These are phyloP conservation scores for Plagodis pulveraria DNA, from an alignment of 2,888 invertebrate genomes.

Conservation along the genomic window DNA sequence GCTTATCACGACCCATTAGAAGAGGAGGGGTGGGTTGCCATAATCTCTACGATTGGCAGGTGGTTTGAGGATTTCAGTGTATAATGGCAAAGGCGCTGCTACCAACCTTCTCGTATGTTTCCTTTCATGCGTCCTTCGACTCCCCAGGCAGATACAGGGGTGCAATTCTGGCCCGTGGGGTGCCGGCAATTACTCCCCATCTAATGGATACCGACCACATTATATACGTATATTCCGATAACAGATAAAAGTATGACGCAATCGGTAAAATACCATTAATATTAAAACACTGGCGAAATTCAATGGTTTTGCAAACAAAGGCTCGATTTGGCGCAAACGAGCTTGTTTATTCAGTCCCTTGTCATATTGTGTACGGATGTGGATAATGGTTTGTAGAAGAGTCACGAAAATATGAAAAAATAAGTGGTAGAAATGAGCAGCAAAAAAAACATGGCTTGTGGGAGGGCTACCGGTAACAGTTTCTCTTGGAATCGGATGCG, in stretches of 20 bases:
- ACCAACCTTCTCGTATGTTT: no score
- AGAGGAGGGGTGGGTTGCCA: no score
- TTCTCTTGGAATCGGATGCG: neutral
- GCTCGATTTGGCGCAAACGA: constrained; percentile 36
- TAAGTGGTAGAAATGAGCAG: constrained; percentile 1
- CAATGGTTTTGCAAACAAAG: constrained; percentile 35
- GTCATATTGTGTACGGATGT: constrained; percentile 29
- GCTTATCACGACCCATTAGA: no score
- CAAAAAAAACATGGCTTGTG: neutral
- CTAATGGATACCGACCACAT: constrained; percentile 8
- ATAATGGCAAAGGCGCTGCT: no score
- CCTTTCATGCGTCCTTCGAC: no score
- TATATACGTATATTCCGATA: constrained; percentile 11
- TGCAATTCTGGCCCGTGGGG: no score
- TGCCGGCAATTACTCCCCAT: neutral
- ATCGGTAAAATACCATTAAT: constrained; percentile 29
- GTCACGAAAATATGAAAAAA: constrained; percentile 18
- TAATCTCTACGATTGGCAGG: no score
- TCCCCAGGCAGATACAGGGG: no score
- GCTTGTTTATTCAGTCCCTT: constrained; percentile 33
- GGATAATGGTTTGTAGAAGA: constrained; percentile 27
- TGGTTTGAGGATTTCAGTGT: no score
- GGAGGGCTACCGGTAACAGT: neutral
- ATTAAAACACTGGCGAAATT: constrained; percentile 31
- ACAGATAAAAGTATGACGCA: constrained; percentile 33